These are phyloP conservation scores for Trichosurus vulpecula DNA, from an alignment of 2,797 vertebrate genomes.

Conservation along the genomic window DNA sequence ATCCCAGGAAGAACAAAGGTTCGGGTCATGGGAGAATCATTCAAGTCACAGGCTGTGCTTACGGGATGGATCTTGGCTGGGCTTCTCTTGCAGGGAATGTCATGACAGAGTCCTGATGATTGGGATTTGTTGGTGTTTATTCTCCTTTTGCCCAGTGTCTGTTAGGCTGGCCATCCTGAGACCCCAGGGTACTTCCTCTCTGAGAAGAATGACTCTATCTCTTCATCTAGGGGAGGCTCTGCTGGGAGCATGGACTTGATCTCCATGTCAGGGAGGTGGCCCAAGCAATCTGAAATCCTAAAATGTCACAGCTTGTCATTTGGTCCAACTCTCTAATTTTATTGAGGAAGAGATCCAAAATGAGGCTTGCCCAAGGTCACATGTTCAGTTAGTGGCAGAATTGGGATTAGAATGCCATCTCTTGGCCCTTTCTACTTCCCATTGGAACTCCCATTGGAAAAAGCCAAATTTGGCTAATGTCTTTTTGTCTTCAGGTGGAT, in stretches of 20 bases:
- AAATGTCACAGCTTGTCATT: background rate
- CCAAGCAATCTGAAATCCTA: background rate
- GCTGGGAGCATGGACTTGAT: background rate
- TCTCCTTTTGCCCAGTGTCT: background rate
- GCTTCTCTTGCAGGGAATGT: background rate
- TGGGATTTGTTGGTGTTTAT: background rate
- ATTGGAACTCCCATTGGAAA: background rate
- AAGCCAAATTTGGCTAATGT: background rate
- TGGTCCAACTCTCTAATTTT: background rate
- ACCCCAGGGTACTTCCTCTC: background rate
- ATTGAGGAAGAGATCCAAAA: background rate
- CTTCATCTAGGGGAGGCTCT: background rate
- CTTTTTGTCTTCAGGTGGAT: background rate
- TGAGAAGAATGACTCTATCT: background rate
- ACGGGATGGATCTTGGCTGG: background rate
- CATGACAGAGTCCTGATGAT: background rate
- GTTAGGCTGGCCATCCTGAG: background rate
- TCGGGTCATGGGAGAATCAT: background rate
- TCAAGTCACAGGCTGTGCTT: background rate
- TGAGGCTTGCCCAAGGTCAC: background rate
- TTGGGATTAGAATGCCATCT: background rate
- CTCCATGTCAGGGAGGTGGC: background rate
- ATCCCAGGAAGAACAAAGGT: background rate
- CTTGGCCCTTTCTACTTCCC: background rate
- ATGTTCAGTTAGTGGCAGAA: background rate